Evolutionary conservation across 1,140 invertebrate genomes (phyloP).

Genomic region (Bombus polaris): DNA sequence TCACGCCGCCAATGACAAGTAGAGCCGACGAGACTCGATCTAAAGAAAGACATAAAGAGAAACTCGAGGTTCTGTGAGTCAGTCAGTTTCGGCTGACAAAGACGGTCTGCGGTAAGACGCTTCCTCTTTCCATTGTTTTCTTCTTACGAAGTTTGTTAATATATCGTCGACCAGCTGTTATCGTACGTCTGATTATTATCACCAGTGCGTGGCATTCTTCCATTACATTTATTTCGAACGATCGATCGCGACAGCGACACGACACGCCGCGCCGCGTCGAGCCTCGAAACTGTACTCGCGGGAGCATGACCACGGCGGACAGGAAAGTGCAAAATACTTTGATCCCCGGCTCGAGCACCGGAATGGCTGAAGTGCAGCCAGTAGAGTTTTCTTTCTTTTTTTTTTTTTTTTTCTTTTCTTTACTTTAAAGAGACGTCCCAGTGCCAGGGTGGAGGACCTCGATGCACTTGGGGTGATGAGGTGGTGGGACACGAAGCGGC

Average conservation of each 20-base stretch:
- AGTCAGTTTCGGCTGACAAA: background rate
- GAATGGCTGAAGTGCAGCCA: constrained; percentile 33
- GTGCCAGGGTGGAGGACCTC: constrained; percentile 42
- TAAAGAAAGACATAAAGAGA: background rate
- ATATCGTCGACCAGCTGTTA: constrained; percentile 71
- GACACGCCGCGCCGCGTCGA: background rate
- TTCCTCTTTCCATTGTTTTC: constrained; percentile 22
- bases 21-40: background rate
- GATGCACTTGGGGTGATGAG: constrained; percentile 32
- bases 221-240: constrained; percentile 51
- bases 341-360: constrained; percentile 17
- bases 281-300: background rate
- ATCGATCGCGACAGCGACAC: constrained; percentile 11
- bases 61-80: background rate
- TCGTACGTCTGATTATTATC: constrained; percentile 47
- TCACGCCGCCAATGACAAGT: background rate
- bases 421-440: constrained; percentile 45
- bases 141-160: constrained; percentile 72
- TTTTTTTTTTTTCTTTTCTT: background rate
- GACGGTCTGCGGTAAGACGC: background rate
- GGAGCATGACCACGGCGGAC: too few species aligned
- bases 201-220: constrained; percentile 3
- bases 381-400: constrained; percentile 11
- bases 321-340: constrained; percentile 36
- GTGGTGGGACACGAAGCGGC: background rate